Base-by-base conservation (phyloP, 2,113 vertebrate species). In the Asarcornis scutulata region DNA sequence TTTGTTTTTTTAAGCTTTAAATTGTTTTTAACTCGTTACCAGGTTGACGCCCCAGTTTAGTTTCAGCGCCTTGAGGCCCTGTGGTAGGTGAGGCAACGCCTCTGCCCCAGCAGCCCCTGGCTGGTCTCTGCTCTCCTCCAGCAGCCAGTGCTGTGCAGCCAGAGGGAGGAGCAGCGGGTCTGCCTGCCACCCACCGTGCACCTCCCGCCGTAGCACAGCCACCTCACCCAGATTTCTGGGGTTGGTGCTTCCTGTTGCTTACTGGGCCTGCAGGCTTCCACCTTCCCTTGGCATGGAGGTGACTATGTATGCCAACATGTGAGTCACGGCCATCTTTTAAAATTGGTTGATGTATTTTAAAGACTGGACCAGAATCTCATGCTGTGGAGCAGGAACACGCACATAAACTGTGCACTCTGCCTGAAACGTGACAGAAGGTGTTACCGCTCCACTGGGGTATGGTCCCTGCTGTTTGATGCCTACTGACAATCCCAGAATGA, bases 61-160 rank as follows among this genome's bases (percentile, higher is more conserved):
- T 72, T 86, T 77, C 60, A 74, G 88, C 72, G 58, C 52, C 15
- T 8, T 34, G 66, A 79, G 81, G 77, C 50, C 42, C 25, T 42
- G 9, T 20, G 32, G 88, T 81, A 71, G 94, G 80, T 73, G 62
- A 86, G 77, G 92, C 92, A 85, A 71, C 68, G 55, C 69, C 7
- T 83, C 53, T 1, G 0, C 11, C 38, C n/a, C 13, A 48, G 52
- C 73, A 87, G 34, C 62, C 62, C 52, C 72, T 72, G 71, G 40
- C 89, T 94, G 44, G 82, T 94, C 84, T 86, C 67, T 85, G 69
- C 88, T 62, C 84, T 84, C 94, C 84, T 95, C 67, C 58, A 68
- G 64, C 62, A 62, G 89, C 89, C 48, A 81, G 83, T 8, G 3
- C 63, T 46, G 46, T 56, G 69, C 9, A 9, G 71, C 46, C 72